Evolutionary conservation across 2,888 invertebrate species (phyloP).

Genomic region (Augochlorella aurata): DNA sequence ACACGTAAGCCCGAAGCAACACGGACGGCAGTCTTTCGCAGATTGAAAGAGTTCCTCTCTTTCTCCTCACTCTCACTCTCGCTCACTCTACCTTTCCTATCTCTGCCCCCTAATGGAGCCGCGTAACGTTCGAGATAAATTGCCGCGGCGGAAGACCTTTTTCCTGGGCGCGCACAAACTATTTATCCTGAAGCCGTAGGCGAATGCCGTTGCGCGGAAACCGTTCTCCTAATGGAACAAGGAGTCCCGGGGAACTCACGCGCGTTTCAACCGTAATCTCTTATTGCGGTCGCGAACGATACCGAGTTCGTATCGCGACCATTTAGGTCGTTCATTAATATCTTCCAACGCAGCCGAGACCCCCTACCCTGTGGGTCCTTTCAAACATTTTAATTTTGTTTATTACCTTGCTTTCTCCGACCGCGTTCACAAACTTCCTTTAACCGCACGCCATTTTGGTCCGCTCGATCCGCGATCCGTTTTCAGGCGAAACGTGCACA

Average conservation of each 20-base stretch:
- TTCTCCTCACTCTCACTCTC: not conserved
- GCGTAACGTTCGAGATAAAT: slow-evolving; percentile 70
- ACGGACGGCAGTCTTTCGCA: not conserved
- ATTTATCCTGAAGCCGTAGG: slow-evolving; percentile 62
- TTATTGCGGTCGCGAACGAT: slow-evolving; percentile 4
- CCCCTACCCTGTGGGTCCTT: not conserved
- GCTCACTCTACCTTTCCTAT: slow-evolving; percentile 51
- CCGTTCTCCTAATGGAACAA: slow-evolving; percentile 64
- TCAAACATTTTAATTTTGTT: not conserved
- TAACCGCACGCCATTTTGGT: not conserved
- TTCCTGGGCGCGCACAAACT: slow-evolving; percentile 62
- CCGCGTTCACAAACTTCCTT: no score
- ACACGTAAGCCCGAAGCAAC: slow-evolving; percentile 9
- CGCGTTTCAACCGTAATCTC: slow-evolving; percentile 10
- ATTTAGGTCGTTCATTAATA: not conserved
- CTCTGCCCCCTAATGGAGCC: slow-evolving; percentile 72
- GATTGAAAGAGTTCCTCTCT: slow-evolving; percentile 12
- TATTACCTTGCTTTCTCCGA: not conserved
- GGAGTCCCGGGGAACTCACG: slow-evolving; percentile 16
- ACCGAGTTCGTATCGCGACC: not conserved
- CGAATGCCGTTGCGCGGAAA: slow-evolving; percentile 50
- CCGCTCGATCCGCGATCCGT: not conserved
- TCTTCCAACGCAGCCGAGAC: not conserved
- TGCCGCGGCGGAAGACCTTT: slow-evolving; percentile 64
- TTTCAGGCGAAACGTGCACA: not conserved